These are phyloP conservation scores for Sciaenops ocellatus DNA, from an alignment of 2,797 vertebrate genomes.

Conservation along the genomic window DNA sequence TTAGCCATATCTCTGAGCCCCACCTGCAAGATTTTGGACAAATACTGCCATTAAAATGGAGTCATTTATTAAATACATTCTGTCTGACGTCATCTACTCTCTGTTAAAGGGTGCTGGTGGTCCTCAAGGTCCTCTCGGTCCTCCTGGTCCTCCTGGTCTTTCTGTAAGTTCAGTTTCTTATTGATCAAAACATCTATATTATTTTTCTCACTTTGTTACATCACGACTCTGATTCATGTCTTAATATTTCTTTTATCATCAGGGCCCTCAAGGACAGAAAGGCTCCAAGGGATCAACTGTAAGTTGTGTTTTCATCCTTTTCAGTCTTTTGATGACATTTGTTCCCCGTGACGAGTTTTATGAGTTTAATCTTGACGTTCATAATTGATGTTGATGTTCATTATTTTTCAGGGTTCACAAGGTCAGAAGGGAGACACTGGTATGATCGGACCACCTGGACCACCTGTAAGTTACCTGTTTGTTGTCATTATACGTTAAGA, in stretches of 20 bases:
- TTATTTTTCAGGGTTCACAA: conserved; percentile 86
- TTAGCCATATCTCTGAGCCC: background rate
- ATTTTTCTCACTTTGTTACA: background rate
- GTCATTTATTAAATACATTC: background rate
- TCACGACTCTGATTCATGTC: conserved; percentile 5
- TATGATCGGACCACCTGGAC: conserved; percentile 91
- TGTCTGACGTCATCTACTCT: conserved; percentile 34
- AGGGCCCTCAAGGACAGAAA: conserved; percentile 96
- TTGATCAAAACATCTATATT: background rate
- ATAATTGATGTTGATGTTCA: no score
- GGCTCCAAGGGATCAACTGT: conserved; percentile 95
- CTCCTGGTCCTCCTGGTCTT: conserved; percentile 96
- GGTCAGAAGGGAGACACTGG: conserved; percentile 98
- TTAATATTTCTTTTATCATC: conserved; percentile 28
- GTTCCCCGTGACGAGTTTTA: background rate
- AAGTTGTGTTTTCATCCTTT: conserved; percentile 77
- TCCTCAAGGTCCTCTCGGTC: conserved; percentile 91
- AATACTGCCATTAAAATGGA: background rate
- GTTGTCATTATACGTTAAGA: background rate
- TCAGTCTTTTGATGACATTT: background rate
- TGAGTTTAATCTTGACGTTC: background rate
- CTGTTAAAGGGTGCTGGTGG: conserved; percentile 89
- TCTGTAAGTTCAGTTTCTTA: conserved; percentile 87
- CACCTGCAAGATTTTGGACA: conserved; percentile 7
- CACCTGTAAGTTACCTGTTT: conserved; percentile 89